A percentile compares a stretch with the other conserved stretches of the same genome.
Conservation (phyloP, 1,140 invertebrate species). For the Drosophila obscura region DNA sequence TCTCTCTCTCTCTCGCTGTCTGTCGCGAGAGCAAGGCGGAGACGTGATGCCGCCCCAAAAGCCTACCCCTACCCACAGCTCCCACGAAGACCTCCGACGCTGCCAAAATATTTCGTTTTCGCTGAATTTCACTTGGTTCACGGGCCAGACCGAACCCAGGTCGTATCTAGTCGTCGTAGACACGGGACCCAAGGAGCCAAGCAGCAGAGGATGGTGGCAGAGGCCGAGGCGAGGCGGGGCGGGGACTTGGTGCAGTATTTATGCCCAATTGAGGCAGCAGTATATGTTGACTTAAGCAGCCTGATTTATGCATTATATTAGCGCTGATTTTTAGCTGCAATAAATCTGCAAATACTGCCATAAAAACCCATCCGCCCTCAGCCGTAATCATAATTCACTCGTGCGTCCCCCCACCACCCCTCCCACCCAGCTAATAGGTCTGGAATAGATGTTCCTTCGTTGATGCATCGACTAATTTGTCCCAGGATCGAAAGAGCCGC, state of each 20-base stretch:
- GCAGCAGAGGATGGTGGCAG: neutral
- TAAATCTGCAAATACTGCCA: conserved; percentile 69
- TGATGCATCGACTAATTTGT: conserved; percentile 28
- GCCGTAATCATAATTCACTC: conserved; percentile 52
- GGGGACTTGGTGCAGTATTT: conserved; percentile 41
- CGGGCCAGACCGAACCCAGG: conserved; percentile 13
- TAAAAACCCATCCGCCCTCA: conserved; percentile 60
- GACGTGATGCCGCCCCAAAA: neutral
- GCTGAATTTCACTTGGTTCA: conserved; percentile 72
- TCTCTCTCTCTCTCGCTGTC: neutral
- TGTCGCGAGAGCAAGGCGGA: conserved; percentile 6
- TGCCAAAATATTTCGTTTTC: conserved; percentile 70
- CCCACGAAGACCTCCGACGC: conserved; percentile 8
- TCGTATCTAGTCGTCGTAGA: neutral
- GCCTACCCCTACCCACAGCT: conserved; percentile 4
- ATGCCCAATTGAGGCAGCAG: conserved; percentile 51
- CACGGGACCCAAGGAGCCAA: too few species aligned
- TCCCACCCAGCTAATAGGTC: conserved; percentile 24
- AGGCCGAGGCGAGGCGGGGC: neutral
- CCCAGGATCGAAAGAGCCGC: neutral
- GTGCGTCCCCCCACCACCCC: neutral
- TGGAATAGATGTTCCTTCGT: neutral
- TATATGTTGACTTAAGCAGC: conserved; percentile 72
- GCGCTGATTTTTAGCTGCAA: conserved; percentile 74
- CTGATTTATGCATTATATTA: conserved; percentile 81